Evolutionary conservation across 2,113 vertebrate genomes (phyloP).

Genomic region (Neodontobutis hainanensis): DNA sequence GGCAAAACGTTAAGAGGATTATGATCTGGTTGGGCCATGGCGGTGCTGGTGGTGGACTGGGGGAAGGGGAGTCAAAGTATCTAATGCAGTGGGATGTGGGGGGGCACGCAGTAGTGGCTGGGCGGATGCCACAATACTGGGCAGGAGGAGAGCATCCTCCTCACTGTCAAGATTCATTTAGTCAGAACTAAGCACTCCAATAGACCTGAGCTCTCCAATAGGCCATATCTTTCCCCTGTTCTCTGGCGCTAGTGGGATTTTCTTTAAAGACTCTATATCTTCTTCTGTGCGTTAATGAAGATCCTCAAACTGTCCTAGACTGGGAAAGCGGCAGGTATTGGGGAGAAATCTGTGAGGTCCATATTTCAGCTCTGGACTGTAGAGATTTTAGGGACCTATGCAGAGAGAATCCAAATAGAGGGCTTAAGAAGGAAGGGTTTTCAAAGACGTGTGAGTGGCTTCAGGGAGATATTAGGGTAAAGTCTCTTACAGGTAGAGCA

Average conservation of each 20-base stretch:
- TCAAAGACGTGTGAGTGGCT: conserved; percentile 30
- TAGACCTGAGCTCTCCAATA: conserved; percentile 72
- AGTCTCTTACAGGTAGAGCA: conserved; percentile 60
- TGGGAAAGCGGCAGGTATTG: conserved; percentile 52
- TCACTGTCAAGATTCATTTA: conserved; percentile 83
- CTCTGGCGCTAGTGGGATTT: conserved; percentile 61
- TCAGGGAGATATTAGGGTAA: conserved; percentile 57
- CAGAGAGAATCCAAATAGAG: conserved; percentile 53
- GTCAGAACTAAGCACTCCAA: conserved; percentile 77
- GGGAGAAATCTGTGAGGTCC: conserved; percentile 41
- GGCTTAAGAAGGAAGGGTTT: conserved; percentile 46
- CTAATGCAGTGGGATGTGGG: conserved; percentile 46
- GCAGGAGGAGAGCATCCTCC: conserved; percentile 74
- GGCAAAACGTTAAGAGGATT: conserved; percentile 84
- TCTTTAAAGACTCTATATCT: conserved; percentile 66
- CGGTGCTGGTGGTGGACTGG: conserved; percentile 21
- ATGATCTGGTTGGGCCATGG: conserved; percentile 76
- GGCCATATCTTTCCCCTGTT: conserved; percentile 70
- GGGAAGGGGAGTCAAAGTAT: conserved; percentile 45
- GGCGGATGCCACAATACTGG: conserved; percentile 66
- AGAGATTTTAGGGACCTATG: conserved; percentile 61
- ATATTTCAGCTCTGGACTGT: conserved; percentile 46
- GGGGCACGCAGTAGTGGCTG: conserved; percentile 15
- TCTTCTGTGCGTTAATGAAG: conserved; percentile 70
- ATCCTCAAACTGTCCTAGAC: conserved; percentile 55